A percentile compares a stretch with the other conserved stretches of the same genome.
Evolutionary conservation across 1,140 invertebrate genomes (phyloP).

Genomic region (Lucilia sericata): DNA sequence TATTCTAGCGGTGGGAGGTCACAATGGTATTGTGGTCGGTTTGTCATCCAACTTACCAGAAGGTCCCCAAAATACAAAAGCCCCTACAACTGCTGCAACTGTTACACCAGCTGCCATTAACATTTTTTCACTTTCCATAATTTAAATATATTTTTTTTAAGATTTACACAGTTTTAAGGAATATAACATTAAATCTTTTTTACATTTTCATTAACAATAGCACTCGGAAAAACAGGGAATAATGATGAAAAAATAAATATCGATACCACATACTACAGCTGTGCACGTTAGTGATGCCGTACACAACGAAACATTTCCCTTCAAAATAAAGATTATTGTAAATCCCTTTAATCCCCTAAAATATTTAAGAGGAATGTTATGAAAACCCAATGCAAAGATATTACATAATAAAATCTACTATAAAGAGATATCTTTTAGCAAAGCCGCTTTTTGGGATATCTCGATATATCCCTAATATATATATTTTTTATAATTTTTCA

Average conservation of each 20-base stretch:
- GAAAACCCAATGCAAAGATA: no score
- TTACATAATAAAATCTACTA: no score
- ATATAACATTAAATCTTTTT: background rate
- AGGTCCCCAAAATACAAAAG: conserved; percentile 84
- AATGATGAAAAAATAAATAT: conserved; percentile 18
- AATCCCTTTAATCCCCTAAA: no score
- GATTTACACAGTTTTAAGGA: background rate
- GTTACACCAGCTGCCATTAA: conserved; percentile 78
- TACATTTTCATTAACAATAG: conserved; percentile 3
- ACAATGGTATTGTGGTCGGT: background rate
- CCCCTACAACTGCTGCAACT: conserved; percentile 80
- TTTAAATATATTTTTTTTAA: background rate
- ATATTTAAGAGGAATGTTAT: no score
- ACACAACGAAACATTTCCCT: background rate
- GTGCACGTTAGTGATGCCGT: background rate
- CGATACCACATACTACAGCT: conserved; percentile 15
- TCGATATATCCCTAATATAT: no score
- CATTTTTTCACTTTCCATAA: conserved; percentile 67
- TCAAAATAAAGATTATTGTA: no score
- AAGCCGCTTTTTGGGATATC: no score
- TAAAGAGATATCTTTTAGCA: no score
- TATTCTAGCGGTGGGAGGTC: conserved; percentile 1
- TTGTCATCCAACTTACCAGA: conserved; percentile 66
- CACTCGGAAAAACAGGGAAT: background rate
- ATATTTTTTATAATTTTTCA: no score